Evolutionary conservation across 2,888 invertebrate genomes (phyloP).

Genomic region (Eremobia ochroleuca): DNA sequence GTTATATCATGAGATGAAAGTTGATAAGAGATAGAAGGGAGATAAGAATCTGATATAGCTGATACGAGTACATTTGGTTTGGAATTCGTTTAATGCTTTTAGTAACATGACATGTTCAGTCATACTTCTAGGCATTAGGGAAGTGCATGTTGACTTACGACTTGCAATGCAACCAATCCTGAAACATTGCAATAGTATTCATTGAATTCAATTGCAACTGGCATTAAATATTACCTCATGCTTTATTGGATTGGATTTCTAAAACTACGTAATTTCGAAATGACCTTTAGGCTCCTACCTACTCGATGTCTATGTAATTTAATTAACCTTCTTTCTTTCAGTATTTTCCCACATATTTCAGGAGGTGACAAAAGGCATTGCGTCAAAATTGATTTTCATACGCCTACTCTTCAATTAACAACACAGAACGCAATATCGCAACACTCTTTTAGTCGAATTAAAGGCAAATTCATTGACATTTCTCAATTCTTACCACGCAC

Average conservation of each 20-base stretch:
- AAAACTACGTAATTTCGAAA: neutral
- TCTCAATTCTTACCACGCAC: no score
- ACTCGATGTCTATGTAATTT: conserved; percentile 12
- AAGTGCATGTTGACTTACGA: neutral
- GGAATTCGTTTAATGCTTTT: neutral
- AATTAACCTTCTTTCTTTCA: conserved; percentile 14
- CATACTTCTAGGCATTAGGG: no score
- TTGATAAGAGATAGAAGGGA: conserved; percentile 16
- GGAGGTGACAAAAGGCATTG: conserved; percentile 1
- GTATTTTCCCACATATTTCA: conserved; percentile 6
- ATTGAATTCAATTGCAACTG: neutral
- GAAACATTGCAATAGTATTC: neutral
- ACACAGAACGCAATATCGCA: neutral
- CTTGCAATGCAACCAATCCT: neutral
- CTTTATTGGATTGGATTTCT: neutral
- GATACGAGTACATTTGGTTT: neutral
- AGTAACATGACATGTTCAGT: neutral
- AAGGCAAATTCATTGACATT: neutral
- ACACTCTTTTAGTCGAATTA: neutral
- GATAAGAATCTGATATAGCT: conserved; percentile 1
- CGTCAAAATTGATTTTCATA: neutral
- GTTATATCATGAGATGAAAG: conserved; percentile 28
- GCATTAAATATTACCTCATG: neutral
- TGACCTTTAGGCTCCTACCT: neutral
- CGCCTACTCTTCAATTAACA: conserved; percentile 32